Base-by-base conservation (phyloP, 1,140 invertebrate genomes). In the Lethocerus indicus region DNA sequence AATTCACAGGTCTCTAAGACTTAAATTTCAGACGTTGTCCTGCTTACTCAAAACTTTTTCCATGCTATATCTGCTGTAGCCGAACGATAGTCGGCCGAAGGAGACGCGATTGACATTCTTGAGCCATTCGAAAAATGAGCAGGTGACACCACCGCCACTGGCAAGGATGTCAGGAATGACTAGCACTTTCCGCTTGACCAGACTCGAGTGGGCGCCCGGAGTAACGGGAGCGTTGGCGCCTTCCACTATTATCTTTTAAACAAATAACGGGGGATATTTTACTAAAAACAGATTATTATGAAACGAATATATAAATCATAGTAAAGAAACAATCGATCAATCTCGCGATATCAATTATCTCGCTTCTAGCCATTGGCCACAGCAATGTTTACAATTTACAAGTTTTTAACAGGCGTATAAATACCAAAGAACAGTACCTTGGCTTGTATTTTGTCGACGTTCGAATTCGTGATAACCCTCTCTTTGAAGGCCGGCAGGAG, bases 21-120 rank as follows among this genome's bases (percentile, higher is more conserved):
- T 63, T 13, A 85, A 63, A 60, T 79, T 70, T 57, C 78, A 78
- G 59, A 84, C 87, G 16, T 81, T 81, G 57, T 88, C 84, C 52
- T 73, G 66, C 64, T 84, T 81, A 64, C n/a, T n/a, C n/a, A n/a
- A n/a, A n/a, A n/a, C n/a, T n/a, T n/a, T n/a, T n/a, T n/a, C n/a
- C n/a, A n/a, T n/a, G n/a, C n/a, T n/a, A n/a, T n/a, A n/a, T n/a
- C n/a, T n/a, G n/a, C n/a, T n/a, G n/a, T 87, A 86, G 62, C 87
- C 88, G 63, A 89, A 89, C 21, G 81, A 82, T 36, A 93, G 69
- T 56, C 87, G 75, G 2, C 88, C 89, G 63, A 83, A 92, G 53
- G 83, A 86, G 20, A 89, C 84, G 61, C 90, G 87, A 58, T 87
- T 91, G 9, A 93, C 67, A 62, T 93, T 92, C 66, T 93, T 93